These are phyloP conservation scores for Acleris sparsana DNA, from an alignment of 2,888 invertebrate species.

Conservation along the genomic window DNA sequence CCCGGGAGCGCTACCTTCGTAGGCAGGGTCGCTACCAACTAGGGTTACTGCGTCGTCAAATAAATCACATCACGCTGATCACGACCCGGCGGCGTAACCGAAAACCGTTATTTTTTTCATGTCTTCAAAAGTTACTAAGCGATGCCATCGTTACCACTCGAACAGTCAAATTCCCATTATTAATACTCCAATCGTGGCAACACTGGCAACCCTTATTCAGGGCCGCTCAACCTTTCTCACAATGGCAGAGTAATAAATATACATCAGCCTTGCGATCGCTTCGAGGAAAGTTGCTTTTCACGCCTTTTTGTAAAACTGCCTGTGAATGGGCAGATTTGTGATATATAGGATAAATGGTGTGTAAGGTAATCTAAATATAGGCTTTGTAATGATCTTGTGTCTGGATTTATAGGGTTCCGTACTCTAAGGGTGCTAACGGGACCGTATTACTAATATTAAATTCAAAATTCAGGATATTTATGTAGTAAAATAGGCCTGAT, in stretches of 20 bases:
- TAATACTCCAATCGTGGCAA: conserved; percentile 35
- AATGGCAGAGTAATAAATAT: conserved; percentile 44
- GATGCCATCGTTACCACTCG: conserved; percentile 10
- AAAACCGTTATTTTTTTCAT: not conserved
- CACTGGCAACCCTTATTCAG: conserved; percentile 38
- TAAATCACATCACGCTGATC: no score
- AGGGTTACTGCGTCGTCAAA: no score
- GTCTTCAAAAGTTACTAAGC: conserved; percentile 1
- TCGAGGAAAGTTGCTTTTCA: conserved; percentile 40
- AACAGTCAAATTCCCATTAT: conserved; percentile 28
- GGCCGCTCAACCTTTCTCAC: conserved; percentile 42
- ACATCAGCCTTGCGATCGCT: conserved; percentile 43
- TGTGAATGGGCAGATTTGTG: conserved; percentile 23
- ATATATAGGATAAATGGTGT: conserved; percentile 31
- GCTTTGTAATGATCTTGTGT: not conserved
- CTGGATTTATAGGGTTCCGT: not conserved
- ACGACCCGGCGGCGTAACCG: no score
- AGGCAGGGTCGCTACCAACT: no score
- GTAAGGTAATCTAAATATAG: conserved; percentile 31
- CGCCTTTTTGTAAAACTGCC: conserved; percentile 35
- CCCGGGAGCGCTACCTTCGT: no score
- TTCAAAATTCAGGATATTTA: no score
- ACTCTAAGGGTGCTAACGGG: not conserved
- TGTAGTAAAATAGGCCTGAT: no score
- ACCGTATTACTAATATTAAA: no score